Evolutionary conservation across 2,797 vertebrate genomes (phyloP).

Genomic region (Cheirogaleus major): DNA sequence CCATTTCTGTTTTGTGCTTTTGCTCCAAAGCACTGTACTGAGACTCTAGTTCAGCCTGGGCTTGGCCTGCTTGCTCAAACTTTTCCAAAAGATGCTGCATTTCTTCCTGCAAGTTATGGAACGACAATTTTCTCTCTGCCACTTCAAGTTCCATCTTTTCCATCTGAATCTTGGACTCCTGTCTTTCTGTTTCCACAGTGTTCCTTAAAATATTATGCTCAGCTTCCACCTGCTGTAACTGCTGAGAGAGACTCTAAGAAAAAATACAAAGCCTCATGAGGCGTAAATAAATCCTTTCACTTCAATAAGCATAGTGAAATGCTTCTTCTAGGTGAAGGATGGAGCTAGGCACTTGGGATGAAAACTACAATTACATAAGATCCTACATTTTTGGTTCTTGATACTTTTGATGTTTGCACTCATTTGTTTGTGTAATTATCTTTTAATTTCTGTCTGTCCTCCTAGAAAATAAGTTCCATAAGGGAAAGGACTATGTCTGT

Average conservation of each 20-base stretch:
- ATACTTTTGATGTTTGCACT: background rate
- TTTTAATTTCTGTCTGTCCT: background rate
- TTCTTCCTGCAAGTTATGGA: conserved; percentile 79
- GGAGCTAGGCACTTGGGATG: background rate
- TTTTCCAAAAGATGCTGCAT: conserved; percentile 69
- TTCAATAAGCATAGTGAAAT: background rate
- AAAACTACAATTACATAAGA: background rate
- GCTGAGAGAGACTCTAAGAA: conserved; percentile 89
- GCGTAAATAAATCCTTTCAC: background rate
- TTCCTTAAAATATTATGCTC: conserved; percentile 85
- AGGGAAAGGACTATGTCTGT: background rate
- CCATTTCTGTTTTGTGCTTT: conserved; percentile 67
- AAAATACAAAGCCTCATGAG: background rate
- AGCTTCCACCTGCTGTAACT: conserved; percentile 91
- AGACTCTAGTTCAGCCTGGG: conserved; percentile 68
- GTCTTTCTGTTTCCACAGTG: conserved; percentile 86
- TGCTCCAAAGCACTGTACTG: conserved; percentile 70
- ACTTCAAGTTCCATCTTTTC: conserved; percentile 82
- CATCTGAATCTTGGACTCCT: conserved; percentile 52
- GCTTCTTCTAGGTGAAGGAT: background rate
- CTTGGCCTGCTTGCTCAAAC: conserved; percentile 78
- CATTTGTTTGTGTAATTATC: background rate
- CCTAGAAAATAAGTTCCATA: background rate
- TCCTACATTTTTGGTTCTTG: background rate
- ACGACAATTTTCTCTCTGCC: conserved; percentile 81